Conservation (phyloP, 2,888 invertebrate genomes). For the Volucella zonaria region DNA sequence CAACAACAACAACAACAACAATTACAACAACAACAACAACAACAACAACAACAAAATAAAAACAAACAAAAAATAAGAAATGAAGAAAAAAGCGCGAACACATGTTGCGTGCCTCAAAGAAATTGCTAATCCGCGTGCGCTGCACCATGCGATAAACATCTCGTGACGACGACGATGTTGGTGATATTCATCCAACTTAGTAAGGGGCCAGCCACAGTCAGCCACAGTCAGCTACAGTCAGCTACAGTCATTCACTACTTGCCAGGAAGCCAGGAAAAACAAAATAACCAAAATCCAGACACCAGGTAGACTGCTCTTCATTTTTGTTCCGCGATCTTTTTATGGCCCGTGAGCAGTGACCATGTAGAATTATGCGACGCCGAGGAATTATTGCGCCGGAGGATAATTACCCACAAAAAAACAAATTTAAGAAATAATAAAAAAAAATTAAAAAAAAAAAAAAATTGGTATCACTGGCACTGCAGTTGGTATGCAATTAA, state of each 20-base stretch:
- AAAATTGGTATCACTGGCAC: slow-evolving; percentile 55
- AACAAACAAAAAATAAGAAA: neutral
- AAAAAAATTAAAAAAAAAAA: slow-evolving; percentile 35
- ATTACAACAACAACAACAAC: too few relatives aligned
- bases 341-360: slow-evolving; percentile 67
- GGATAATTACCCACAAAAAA: slow-evolving; percentile 58
- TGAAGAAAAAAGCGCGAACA: slow-evolving; percentile 60
- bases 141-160: slow-evolving; percentile 71
- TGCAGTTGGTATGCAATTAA: slow-evolving; percentile 61
- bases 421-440: too few relatives aligned
- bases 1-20: neutral
- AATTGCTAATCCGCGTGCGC: slow-evolving; percentile 73
- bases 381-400: slow-evolving; percentile 66
- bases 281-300: slow-evolving; percentile 68
- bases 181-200: slow-evolving; percentile 64
- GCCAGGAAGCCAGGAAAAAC: slow-evolving; percentile 45
- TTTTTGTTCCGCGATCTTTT: slow-evolving; percentile 48
- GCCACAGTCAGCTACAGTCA: too few relatives aligned
- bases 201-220: slow-evolving; percentile 20
- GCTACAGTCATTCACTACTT: neutral
- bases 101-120: slow-evolving; percentile 70
- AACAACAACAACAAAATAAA: too few relatives aligned
- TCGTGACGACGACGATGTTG: slow-evolving; percentile 70
- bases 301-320: slow-evolving; percentile 69
- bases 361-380: slow-evolving; percentile 64